phyloP scores from a whole-genome alignment of 1,140 invertebrate species.

The Orchestia grillus region DNA sequence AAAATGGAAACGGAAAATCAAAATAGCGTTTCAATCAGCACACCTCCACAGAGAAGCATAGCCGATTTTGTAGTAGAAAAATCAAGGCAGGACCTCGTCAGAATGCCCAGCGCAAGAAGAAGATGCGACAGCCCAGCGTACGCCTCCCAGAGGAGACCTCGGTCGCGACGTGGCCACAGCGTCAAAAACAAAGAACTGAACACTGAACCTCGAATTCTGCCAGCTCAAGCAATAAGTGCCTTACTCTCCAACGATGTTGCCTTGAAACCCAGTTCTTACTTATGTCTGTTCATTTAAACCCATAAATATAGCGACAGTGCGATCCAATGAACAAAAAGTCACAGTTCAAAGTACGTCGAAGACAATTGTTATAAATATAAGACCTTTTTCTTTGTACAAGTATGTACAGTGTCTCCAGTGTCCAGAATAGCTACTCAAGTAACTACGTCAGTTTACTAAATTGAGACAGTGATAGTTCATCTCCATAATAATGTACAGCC shows the following conservation, averaged over 20 bases:
- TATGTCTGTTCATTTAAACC: not conserved
- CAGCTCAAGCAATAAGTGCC: no score
- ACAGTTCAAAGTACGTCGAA: not conserved
- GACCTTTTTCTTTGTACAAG: not conserved
- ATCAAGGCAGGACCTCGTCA: not conserved
- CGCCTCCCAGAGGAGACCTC: not conserved
- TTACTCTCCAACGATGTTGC: not conserved
- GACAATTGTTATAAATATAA: not conserved
- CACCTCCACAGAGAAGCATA: not conserved
- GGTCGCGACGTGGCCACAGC: not conserved
- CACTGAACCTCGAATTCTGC: no score
- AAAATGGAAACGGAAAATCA: not conserved
- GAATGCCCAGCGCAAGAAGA: not conserved
- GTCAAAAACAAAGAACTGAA: not conserved
- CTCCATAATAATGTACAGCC: not conserved
- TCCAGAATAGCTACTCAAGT: not conserved
- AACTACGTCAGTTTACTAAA: not conserved
- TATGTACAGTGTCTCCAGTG: not conserved
- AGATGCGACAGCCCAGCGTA: not conserved
- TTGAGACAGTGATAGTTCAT: not conserved
- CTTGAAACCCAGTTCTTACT: not conserved
- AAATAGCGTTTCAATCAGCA: not conserved
- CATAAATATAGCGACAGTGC: not conserved
- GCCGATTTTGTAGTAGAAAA: not conserved
- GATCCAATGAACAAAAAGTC: not conserved